These are phyloP conservation scores for Drosophila anomalipes DNA, from an alignment of 2,888 invertebrate species.

Conservation along the genomic window DNA sequence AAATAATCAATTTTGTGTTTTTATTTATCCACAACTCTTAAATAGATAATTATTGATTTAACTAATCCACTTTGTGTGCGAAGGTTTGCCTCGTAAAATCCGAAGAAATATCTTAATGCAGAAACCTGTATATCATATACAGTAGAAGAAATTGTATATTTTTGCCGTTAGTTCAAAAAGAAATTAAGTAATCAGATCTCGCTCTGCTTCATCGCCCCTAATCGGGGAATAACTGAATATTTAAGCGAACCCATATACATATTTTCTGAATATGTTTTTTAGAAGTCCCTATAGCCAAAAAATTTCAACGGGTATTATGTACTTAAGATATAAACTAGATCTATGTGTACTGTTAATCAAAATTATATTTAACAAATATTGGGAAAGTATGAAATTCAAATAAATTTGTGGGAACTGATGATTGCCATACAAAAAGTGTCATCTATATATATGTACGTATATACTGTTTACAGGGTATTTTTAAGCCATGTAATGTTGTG, in stretches of 20 bases:
- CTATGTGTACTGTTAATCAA: background rate
- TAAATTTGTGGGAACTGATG: background rate
- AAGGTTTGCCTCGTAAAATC: constrained; percentile 35
- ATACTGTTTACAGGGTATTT: constrained; percentile 37
- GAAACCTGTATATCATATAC: constrained; percentile 47
- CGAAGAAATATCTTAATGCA: constrained; percentile 13
- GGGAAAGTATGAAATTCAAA: background rate
- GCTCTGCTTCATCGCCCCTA: constrained; percentile 13
- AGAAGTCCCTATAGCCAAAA: background rate
- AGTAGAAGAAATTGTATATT: constrained; percentile 40
- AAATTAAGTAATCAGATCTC: constrained; percentile 22
- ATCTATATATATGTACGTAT: background rate
- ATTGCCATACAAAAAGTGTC: background rate
- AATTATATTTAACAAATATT: background rate
- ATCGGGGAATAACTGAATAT: constrained; percentile 55
- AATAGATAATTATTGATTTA: constrained; percentile 56
- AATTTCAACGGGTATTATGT: constrained; percentile 16
- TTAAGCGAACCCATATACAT: constrained; percentile 52
- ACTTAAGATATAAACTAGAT: background rate
- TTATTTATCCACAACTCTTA: constrained; percentile 45
- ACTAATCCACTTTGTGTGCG: constrained; percentile 48
- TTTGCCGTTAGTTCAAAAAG: constrained; percentile 38
- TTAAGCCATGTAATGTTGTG: constrained; percentile 12
- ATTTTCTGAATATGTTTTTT: constrained; percentile 18
- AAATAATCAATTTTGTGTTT: constrained; percentile 50